Conservation (phyloP, 2,888 invertebrate genomes). For the Tuta absoluta region DNA sequence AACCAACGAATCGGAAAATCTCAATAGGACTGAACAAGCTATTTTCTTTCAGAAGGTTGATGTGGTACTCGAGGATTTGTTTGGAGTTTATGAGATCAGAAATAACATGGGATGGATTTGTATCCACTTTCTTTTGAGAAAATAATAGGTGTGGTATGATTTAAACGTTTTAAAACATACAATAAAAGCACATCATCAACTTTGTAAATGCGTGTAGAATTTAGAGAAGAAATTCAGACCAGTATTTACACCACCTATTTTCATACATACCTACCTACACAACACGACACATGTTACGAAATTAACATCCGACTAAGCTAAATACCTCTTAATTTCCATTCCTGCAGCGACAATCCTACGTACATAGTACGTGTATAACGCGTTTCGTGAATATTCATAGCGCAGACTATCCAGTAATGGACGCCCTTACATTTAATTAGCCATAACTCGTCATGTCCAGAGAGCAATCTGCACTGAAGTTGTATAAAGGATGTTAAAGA, state of each 20-base stretch:
- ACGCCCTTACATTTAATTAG: slow-evolving; percentile 26
- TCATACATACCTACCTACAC: not conserved
- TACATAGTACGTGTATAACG: slow-evolving; percentile 17
- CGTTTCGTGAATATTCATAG: slow-evolving; percentile 26
- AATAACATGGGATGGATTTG: not conserved
- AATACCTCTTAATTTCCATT: slow-evolving; percentile 17
- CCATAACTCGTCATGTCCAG: slow-evolving; percentile 26
- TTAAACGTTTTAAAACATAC: too few species aligned
- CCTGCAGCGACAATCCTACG: not conserved
- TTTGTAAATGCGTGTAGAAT: too few species aligned
- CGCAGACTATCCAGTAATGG: slow-evolving; percentile 21
- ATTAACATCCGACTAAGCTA: slow-evolving; percentile 3
- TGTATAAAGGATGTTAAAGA: not conserved
- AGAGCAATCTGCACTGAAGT: not conserved
- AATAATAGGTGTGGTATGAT: too few species aligned
- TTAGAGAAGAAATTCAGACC: too few species aligned
- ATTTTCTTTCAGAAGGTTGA: not conserved
- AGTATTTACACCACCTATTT: not conserved
- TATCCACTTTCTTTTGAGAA: not conserved
- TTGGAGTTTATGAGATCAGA: slow-evolving; percentile 3
- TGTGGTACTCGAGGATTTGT: not conserved
- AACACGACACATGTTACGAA: not conserved
- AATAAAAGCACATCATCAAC: too few species aligned
- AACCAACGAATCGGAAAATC: slow-evolving; percentile 8
- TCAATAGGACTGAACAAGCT: not conserved